Conservation (phyloP, 1,140 invertebrate species). For the Cydia amplana region DNA sequence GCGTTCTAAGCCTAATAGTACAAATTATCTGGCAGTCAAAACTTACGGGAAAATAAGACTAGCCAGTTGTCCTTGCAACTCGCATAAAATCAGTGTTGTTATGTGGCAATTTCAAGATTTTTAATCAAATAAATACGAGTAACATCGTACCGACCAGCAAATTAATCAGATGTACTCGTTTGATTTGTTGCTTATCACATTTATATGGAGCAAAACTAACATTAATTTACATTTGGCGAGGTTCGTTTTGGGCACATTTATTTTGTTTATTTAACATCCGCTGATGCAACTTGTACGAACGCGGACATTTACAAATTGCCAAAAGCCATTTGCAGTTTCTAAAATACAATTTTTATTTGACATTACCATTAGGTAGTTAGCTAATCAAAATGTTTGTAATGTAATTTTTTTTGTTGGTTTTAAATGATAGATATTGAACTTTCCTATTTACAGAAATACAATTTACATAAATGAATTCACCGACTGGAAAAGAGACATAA, state of each 20-base stretch:
- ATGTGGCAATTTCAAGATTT: background rate
- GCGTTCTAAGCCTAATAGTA: too few relatives aligned
- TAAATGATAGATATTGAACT: too few relatives aligned
- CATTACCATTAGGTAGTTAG: too few relatives aligned
- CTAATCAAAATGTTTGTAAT: too few relatives aligned
- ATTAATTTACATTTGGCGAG: slow-evolving; percentile 5
- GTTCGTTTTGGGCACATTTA: slow-evolving; percentile 3
- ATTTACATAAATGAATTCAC: too few relatives aligned
- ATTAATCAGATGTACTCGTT: background rate
- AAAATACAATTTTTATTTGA: too few relatives aligned
- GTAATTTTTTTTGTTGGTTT: too few relatives aligned
- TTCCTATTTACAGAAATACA: too few relatives aligned
- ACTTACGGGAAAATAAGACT: too few relatives aligned
- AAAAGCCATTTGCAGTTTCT: background rate
- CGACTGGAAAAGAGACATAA: too few relatives aligned
- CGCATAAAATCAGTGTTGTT: background rate
- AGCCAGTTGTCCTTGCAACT: background rate
- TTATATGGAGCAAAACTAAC: background rate
- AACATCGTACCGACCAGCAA: background rate
- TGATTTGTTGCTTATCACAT: slow-evolving; percentile 3
- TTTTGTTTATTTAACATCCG: slow-evolving; percentile 29
- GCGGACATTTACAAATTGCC: slow-evolving; percentile 13
- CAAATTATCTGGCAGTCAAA: too few relatives aligned
- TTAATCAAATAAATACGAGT: background rate
- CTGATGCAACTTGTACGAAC: slow-evolving; percentile 12